phyloP scores from a whole-genome alignment of 2,888 invertebrate genomes.

The Orchesella flavescens region DNA sequence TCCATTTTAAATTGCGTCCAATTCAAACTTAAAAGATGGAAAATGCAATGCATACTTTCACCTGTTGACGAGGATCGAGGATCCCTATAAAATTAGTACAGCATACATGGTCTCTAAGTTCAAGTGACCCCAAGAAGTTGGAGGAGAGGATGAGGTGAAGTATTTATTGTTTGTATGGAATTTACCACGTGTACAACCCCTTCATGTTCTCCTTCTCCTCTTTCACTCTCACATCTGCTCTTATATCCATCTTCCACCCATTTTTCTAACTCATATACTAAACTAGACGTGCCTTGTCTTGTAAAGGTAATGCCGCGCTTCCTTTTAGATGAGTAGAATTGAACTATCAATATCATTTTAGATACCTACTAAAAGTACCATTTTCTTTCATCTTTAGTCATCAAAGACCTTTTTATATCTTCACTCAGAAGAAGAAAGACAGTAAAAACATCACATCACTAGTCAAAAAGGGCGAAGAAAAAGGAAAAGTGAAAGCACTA shows the following conservation, averaged over 20 bases:
- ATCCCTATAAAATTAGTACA: no score
- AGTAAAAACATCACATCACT: slow-evolving; percentile 65
- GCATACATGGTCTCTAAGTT: no score
- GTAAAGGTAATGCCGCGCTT: not conserved
- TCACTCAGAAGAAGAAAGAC: slow-evolving; percentile 63
- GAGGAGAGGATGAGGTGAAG: no score
- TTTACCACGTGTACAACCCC: not conserved
- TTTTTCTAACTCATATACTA: no score
- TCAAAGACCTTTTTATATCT: slow-evolving; percentile 66
- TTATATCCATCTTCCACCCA: not conserved
- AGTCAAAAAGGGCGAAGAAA: slow-evolving; percentile 63
- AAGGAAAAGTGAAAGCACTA: slow-evolving; percentile 53
- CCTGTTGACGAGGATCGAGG: no score
- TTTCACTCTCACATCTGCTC: not conserved
- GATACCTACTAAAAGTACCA: slow-evolving; percentile 65
- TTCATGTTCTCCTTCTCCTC: not conserved
- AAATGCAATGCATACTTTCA: no score
- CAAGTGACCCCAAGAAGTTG: no score
- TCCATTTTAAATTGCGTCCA: no score
- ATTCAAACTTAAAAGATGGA: no score
- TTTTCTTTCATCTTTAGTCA: slow-evolving; percentile 70
- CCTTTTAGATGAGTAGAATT: slow-evolving; percentile 41
- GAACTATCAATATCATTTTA: slow-evolving; percentile 70
- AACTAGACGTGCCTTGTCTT: not conserved
- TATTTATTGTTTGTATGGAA: no score